A percentile compares a stretch with the other conserved stretches of the same genome.
phyloP scores from a whole-genome alignment of 2,888 invertebrate species.

The Microctonus aethiopoides region DNA sequence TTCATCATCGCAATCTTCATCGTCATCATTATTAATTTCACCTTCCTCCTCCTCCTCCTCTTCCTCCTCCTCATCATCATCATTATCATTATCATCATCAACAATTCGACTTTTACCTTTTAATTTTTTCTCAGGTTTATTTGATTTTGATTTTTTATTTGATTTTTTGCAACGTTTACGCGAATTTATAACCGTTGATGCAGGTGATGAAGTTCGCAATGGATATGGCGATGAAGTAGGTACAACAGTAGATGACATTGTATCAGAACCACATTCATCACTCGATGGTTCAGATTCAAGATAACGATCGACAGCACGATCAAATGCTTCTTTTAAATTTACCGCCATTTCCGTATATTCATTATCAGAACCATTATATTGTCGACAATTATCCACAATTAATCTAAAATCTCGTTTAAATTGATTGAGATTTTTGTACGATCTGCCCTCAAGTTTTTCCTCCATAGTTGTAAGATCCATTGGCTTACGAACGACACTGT shows the following conservation, averaged over 20 bases:
- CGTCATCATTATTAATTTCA: constrained; percentile 47
- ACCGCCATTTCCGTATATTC: constrained; percentile 91
- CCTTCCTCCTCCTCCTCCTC: constrained; percentile 36
- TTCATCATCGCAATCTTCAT: constrained; percentile 38
- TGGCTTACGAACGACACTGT: constrained; percentile 75
- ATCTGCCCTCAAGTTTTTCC: constrained; percentile 83
- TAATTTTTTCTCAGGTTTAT: constrained; percentile 54
- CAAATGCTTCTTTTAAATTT: constrained; percentile 83
- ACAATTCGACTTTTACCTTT: constrained; percentile 34
- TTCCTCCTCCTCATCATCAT: constrained; percentile 47
- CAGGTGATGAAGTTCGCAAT: constrained; percentile 41
- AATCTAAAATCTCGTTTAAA: constrained; percentile 90
- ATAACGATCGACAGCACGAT: constrained; percentile 84
- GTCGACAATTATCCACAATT: constrained; percentile 91
- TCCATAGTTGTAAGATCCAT: constrained; percentile 93
- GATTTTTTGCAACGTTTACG: constrained; percentile 67
- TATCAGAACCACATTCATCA: constrained; percentile 69
- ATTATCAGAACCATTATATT: constrained; percentile 93
- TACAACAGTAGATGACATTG: constrained; percentile 45
- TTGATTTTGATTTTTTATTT: constrained; percentile 67
- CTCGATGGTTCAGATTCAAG: constrained; percentile 84
- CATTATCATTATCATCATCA: constrained; percentile 43
- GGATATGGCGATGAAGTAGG: constrained; percentile 49
- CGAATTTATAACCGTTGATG: constrained; percentile 53
- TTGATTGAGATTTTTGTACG: constrained; percentile 82